Evolutionary conservation across 2,888 invertebrate genomes (phyloP).

Genomic region (Leptopilina syphax): DNA sequence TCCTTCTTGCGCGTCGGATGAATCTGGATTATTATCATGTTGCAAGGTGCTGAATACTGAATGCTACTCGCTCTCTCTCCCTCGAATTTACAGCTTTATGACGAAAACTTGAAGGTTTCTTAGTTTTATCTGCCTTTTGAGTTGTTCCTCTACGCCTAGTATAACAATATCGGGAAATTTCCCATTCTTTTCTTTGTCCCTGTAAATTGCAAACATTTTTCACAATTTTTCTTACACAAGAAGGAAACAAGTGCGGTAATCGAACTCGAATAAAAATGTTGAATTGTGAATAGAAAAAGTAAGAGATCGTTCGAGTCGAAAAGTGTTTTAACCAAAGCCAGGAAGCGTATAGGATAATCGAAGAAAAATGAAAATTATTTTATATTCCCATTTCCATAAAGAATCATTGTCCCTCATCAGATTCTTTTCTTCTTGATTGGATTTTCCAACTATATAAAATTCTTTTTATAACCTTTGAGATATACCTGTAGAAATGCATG

Average conservation of each 20-base stretch:
- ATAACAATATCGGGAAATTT: background rate
- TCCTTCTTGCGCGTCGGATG: constrained; percentile 33
- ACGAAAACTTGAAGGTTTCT: constrained; percentile 10
- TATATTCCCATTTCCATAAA: background rate
- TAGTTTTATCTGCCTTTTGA: background rate
- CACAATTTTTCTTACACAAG: background rate
- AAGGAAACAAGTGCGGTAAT: too few species aligned
- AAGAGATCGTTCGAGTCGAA: too few species aligned
- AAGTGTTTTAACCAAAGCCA: too few species aligned
- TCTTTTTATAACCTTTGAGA: background rate
- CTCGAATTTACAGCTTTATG: constrained; percentile 5
- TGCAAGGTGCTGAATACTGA: constrained; percentile 22
- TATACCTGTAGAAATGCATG: background rate
- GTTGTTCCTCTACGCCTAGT: background rate
- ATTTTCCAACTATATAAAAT: background rate
- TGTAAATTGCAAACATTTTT: background rate
- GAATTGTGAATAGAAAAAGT: too few species aligned
- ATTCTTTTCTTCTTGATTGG: background rate
- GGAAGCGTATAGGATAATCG: too few species aligned
- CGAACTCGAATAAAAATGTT: too few species aligned
- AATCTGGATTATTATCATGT: constrained; percentile 35
- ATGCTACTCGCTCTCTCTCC: background rate
- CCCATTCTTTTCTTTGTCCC: background rate
- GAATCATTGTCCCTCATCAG: background rate
- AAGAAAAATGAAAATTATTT: too few species aligned